A percentile compares a stretch with the other conserved stretches of the same genome.
phyloP scores from a whole-genome alignment of 2,797 vertebrate genomes.

The Macroramphosus scolopax region DNA sequence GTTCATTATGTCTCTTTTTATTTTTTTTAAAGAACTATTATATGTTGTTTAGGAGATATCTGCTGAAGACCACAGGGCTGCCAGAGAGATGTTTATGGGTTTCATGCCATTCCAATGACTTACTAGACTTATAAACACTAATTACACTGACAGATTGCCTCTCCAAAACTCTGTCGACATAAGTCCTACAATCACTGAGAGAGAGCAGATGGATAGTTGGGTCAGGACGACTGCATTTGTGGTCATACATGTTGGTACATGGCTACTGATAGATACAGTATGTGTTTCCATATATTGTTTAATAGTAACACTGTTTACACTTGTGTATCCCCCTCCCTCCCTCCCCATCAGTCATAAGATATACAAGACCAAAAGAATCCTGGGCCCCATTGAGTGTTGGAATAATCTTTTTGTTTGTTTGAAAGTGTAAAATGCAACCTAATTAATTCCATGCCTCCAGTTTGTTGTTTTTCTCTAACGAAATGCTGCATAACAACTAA shows the following conservation, averaged over 20 bases:
- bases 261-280: slow-evolving; percentile 15
- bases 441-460: slow-evolving; percentile 54
- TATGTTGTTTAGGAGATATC: slow-evolving; percentile 10
- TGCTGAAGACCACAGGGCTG: slow-evolving; percentile 32
- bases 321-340: slow-evolving; percentile 21
- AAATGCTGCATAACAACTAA: slow-evolving; percentile 20
- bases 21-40: slow-evolving; percentile 8
- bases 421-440: slow-evolving; percentile 47
- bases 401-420: slow-evolving; percentile 67
- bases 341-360: slow-evolving; percentile 44
- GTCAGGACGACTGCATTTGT: slow-evolving; percentile 15
- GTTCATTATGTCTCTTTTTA: slow-evolving; percentile 17
- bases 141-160: slow-evolving; percentile 60
- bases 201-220: slow-evolving; percentile 7
- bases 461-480: slow-evolving; percentile 35
- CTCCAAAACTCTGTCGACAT: slow-evolving; percentile 13
- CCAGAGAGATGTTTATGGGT: slow-evolving; percentile 52
- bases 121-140: slow-evolving; percentile 57
- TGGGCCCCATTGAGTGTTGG: slow-evolving; percentile 52
- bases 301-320: slow-evolving; percentile 23
- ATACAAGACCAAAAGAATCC: slow-evolving; percentile 49
- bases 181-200: slow-evolving; percentile 40
- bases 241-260: slow-evolving; percentile 13
- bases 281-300: slow-evolving; percentile 20
- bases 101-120: slow-evolving; percentile 56